A percentile compares a stretch with the other conserved stretches of the same genome.
Conservation (phyloP, 2,888 invertebrate genomes). For the Drosophila quinaria region DNA sequence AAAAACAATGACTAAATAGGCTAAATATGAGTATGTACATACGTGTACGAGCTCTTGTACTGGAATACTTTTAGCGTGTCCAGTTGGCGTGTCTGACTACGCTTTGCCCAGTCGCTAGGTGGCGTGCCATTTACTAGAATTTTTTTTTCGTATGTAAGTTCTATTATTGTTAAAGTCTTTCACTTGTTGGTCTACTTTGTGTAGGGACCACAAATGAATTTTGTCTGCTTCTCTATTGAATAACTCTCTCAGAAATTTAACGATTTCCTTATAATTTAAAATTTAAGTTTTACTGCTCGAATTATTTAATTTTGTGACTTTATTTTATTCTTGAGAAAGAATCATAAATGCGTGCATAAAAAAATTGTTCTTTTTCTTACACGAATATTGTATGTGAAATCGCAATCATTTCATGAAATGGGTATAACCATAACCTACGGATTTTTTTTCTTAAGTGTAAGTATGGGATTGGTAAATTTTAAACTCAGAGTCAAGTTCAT, state of each 20-base stretch:
- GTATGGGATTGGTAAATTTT: neutral
- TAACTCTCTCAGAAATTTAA: neutral
- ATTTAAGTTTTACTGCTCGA: neutral
- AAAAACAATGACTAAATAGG: conserved; percentile 33
- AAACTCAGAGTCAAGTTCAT: neutral
- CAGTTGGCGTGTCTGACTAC: conserved; percentile 61
- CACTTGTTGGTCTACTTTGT: conserved; percentile 52
- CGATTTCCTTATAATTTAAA: neutral
- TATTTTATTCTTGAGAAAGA: neutral
- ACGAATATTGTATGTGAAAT: neutral
- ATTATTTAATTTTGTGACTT: neutral
- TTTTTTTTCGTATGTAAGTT: conserved; percentile 12
- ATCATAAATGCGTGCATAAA: neutral
- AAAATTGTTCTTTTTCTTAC: neutral
- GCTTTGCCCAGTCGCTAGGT: conserved; percentile 63
- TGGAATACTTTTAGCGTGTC: conserved; percentile 62
- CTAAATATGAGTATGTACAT: conserved; percentile 50
- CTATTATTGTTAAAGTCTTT: conserved; percentile 8
- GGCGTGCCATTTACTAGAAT: conserved; percentile 47
- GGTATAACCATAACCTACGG: too few species aligned
- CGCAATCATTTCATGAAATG: too few species aligned
- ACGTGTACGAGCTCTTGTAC: conserved; percentile 9
- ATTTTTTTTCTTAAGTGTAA: too few species aligned
- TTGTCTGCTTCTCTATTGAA: neutral
- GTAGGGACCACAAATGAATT: neutral